These are phyloP conservation scores for Lepisosteus oculatus DNA, from an alignment of 2,113 vertebrate species.

Conservation along the genomic window DNA sequence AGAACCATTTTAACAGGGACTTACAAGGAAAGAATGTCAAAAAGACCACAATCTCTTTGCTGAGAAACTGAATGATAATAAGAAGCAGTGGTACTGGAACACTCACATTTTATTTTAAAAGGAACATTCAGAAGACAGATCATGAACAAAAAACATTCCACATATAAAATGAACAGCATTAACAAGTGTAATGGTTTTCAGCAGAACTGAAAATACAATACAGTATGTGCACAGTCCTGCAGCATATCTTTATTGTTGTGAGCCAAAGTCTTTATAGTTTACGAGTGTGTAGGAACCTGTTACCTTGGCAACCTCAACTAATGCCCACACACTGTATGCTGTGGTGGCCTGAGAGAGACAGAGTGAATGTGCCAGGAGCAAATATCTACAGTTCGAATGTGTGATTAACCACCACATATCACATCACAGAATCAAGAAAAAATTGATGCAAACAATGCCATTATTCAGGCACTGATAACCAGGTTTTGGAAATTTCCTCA, in stretches of 20 bases:
- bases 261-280: background rate
- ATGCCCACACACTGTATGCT: conserved; percentile 15
- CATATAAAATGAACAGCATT: background rate
- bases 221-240: background rate
- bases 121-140: no score
- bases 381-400: background rate
- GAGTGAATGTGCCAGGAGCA: conserved; percentile 2
- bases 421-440: background rate
- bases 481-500: no score
- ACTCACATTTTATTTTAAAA: no score
- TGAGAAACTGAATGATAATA: no score
- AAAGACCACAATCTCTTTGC: no score
- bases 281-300: conserved; percentile 18
- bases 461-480: no score
- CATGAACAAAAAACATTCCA: no score
- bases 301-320: conserved; percentile 20
- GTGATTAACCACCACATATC: conserved; percentile 5
- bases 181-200: background rate
- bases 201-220: background rate
- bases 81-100: no score
- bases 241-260: background rate
- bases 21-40: no score
- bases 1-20: no score
- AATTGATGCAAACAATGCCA: no score
- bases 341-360: conserved; percentile 1